A percentile compares a stretch with the other conserved stretches of the same genome.
Conservation (phyloP, 2,113 vertebrate species). For the Callaeas wilsoni region DNA sequence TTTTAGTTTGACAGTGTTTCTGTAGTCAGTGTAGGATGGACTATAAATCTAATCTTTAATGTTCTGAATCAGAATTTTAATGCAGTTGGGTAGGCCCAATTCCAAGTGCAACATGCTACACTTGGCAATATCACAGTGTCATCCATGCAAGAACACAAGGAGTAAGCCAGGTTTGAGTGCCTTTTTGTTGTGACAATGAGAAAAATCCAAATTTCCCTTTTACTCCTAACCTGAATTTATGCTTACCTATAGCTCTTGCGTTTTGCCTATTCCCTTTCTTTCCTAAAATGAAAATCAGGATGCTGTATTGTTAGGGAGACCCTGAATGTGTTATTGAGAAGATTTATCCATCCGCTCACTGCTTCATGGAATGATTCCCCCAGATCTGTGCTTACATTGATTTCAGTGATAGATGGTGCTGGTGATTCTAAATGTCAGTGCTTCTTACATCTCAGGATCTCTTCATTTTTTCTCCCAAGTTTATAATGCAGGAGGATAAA, state of each 20-base stretch:
- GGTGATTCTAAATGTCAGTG: background rate
- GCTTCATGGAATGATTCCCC: conserved; percentile 4
- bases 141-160: background rate
- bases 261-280: background rate
- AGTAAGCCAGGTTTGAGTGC: background rate
- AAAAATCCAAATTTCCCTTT: background rate
- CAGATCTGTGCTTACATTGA: background rate
- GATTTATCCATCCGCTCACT: background rate
- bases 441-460: background rate
- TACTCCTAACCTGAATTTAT: background rate
- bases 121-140: background rate
- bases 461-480: background rate
- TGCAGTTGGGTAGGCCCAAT: background rate
- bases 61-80: background rate
- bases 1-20: background rate
- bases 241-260: background rate
- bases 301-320: background rate
- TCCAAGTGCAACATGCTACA: background rate
- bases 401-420: background rate
- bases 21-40: background rate
- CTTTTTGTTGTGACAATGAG: background rate
- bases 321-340: background rate
- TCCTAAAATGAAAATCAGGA: background rate
- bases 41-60: background rate
- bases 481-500: background rate